Conservation (phyloP, 2,888 invertebrate species). For the Sesamia inferens region DNA sequence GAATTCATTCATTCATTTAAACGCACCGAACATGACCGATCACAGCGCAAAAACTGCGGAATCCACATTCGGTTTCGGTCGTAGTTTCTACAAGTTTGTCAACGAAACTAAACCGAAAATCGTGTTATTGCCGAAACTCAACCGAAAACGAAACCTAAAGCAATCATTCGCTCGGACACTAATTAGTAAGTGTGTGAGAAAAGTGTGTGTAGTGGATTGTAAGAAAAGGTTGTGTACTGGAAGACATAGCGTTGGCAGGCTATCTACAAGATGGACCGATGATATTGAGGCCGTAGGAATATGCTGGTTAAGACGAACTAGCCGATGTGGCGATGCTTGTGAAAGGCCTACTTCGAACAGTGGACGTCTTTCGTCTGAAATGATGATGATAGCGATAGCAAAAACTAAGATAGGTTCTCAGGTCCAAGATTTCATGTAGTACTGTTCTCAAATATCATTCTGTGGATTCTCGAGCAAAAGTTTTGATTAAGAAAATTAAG, state of each 20-base stretch:
- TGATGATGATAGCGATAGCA: background rate
- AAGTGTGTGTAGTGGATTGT: too few relatives aligned
- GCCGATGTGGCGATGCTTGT: background rate
- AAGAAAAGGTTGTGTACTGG: background rate
- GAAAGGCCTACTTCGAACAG: background rate
- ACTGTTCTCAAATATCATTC: background rate
- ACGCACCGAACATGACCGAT: too few relatives aligned
- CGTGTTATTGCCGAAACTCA: too few relatives aligned
- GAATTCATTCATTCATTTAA: too few relatives aligned
- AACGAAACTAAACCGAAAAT: too few relatives aligned
- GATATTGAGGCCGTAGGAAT: background rate
- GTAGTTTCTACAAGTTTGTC: too few relatives aligned
- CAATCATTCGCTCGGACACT: too few relatives aligned
- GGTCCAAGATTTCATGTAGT: background rate
- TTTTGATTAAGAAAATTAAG: background rate
- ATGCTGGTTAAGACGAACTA: background rate
- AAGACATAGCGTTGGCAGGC: background rate
- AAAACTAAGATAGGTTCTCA: background rate
- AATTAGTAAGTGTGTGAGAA: too few relatives aligned
- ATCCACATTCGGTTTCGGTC: too few relatives aligned
- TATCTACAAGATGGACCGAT: background rate
- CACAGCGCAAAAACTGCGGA: too few relatives aligned
- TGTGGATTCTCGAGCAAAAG: background rate
- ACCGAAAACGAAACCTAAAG: too few relatives aligned
- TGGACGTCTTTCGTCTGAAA: background rate